A percentile compares a stretch with the other conserved stretches of the same genome.
phyloP scores from a whole-genome alignment of 2,888 invertebrate species.

The Rhorus exstirpatorius region DNA sequence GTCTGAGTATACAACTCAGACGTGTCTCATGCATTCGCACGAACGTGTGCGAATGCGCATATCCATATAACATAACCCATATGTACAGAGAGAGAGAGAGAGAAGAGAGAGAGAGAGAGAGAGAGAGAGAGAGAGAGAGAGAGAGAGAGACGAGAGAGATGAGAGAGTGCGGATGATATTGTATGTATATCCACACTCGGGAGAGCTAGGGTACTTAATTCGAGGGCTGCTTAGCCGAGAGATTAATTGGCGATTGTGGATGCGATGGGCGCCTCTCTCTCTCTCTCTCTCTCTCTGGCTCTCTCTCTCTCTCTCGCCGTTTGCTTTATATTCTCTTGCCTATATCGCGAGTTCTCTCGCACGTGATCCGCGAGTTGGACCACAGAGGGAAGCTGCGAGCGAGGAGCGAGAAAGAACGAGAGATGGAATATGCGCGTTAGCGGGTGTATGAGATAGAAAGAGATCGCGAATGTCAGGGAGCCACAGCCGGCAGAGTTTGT shows the following conservation, averaged over 20 bases:
- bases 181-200: conserved; percentile 50
- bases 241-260: conserved; percentile 84
- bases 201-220: conserved; percentile 77
- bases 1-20: too few species aligned
- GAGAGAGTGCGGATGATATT: conserved; percentile 30
- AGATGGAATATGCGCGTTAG: conserved; percentile 28
- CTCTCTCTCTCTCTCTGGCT: conserved; percentile 44
- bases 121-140: neutral
- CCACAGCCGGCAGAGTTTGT: conserved; percentile 79
- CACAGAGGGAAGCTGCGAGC: conserved; percentile 35
- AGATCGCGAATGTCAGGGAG: conserved; percentile 66
- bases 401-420: conserved; percentile 11
- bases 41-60: conserved; percentile 13
- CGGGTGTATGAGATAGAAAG: conserved; percentile 53
- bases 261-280: conserved; percentile 76
- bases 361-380: conserved; percentile 62
- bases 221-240: conserved; percentile 81
- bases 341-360: conserved; percentile 48
- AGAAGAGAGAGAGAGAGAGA: too few species aligned
- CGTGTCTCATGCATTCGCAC: neutral
- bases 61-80: conserved; percentile 1
- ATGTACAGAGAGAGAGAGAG: conserved; percentile 7
- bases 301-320: conserved; percentile 50
- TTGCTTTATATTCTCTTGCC: conserved; percentile 69
- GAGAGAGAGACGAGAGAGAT: conserved; percentile 20